Base-by-base conservation (phyloP, 2,797 vertebrate genomes). In the Tauraco hartlaubi region DNA sequence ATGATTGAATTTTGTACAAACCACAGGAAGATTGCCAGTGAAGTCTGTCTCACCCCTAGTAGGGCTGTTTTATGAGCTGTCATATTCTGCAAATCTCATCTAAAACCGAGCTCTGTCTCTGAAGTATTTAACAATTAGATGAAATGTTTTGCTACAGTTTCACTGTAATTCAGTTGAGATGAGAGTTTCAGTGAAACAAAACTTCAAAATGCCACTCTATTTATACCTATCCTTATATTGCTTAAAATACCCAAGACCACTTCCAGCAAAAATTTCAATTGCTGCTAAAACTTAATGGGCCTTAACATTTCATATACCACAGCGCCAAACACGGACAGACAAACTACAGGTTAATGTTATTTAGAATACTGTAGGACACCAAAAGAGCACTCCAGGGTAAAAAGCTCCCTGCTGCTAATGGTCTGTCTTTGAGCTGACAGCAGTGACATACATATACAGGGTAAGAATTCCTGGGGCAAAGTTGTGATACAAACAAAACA, bases 51-150 rank as follows among this genome's bases (percentile, higher is more conserved):
- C 61, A 21, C 33, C 82, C 58, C 55, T 25, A 63, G 37, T 64
- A 83, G 91, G 41, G 61, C 14, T 78, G 51, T 43, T 93, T 96
- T 88, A 92, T 48, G 39, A 93, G 41, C 59, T 83, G 49, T 58
- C 74, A 35, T 22, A 88, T 68, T 90, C 56, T 39, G 64, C 79
- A 96, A 96, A 97, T 95, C 74, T 96, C 82, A 95, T 97, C 96
- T 96, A 93, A 96, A 91, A 94, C 55, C 1, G 4, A 98, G 90
- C 66, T 83, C 73, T 92, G 35, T 55, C 75, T 90, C 52, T 54
- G 72, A 96, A 81, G 41, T 88, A 64, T 85, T 96, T 92, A 95
- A 92, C 86, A 98, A 97, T 96, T 97, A 96, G 85, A 96, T 96
- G 9, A 95, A 94, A 92, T 62, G 63, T 72, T 96, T 96, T 96